A percentile compares a stretch with the other conserved stretches of the same genome.
Evolutionary conservation across 2,888 invertebrate genomes (phyloP).

Genomic region (Chydorus sphaericus): DNA sequence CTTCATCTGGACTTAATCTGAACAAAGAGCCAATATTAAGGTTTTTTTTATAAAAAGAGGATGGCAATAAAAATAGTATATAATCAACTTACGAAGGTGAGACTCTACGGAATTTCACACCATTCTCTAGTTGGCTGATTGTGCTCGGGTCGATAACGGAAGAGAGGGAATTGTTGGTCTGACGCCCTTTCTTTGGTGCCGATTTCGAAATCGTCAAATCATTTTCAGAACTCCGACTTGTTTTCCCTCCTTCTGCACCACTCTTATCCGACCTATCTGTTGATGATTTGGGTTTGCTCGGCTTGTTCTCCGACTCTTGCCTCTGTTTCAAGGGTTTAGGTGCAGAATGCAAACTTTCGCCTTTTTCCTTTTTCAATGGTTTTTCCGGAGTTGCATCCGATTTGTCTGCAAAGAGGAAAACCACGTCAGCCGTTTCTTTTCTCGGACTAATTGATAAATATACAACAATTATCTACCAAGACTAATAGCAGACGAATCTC

Average conservation of each 20-base stretch:
- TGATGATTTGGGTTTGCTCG: conserved; percentile 13
- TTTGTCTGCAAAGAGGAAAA: neutral
- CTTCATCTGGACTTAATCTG: conserved; percentile 53
- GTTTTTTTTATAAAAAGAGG: too few relatives aligned
- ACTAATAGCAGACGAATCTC: conserved; percentile 8
- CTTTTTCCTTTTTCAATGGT: neutral
- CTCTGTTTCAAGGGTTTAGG: conserved; percentile 13
- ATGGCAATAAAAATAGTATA: too few relatives aligned
- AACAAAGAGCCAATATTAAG: neutral
- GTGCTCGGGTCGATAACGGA: conserved; percentile 55
- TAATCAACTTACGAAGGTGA: neutral
- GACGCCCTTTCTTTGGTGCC: conserved; percentile 39
- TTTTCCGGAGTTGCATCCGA: neutral
- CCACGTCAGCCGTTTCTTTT: too few relatives aligned
- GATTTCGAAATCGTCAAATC: neutral
- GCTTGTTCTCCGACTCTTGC: conserved; percentile 16
- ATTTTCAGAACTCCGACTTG: neutral
- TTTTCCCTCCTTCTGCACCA: neutral
- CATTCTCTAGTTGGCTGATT: neutral
- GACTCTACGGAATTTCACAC: neutral
- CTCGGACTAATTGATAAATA: too few relatives aligned
- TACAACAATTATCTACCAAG: too few relatives aligned
- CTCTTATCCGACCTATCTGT: conserved; percentile 6
- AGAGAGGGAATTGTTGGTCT: conserved; percentile 73
- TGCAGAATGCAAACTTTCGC: neutral